Conservation (phyloP, 2,888 invertebrate genomes). For the Xestoiulus laeticollis region DNA sequence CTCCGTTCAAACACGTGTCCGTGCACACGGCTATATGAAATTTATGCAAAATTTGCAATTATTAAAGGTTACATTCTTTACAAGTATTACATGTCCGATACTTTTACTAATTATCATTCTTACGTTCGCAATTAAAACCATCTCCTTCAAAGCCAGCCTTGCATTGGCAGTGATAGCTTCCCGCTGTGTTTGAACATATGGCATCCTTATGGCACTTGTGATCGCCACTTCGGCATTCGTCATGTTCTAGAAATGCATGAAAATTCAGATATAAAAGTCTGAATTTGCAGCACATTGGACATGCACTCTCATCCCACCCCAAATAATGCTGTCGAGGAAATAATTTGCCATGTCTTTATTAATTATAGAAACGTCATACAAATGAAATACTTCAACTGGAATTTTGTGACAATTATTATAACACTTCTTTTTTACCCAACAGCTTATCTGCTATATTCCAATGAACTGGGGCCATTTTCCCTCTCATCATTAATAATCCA, state of each 20-base stretch:
- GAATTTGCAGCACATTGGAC: no score
- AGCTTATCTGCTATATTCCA: not conserved
- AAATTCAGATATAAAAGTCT: not conserved
- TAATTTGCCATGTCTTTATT: not conserved
- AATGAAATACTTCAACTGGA: not conserved
- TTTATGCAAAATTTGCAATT: conserved; percentile 13
- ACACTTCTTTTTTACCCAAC: not conserved
- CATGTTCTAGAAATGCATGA: conserved; percentile 79
- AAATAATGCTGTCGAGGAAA: not conserved
- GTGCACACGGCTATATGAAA: conserved; percentile 75
- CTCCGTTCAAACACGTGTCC: conserved; percentile 84
- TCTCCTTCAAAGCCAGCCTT: conserved; percentile 78
- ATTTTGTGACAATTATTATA: not conserved
- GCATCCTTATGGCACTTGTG: conserved; percentile 81
- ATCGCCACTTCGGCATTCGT: conserved; percentile 78
- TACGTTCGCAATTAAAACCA: conserved; percentile 82
- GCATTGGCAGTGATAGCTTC: conserved; percentile 78
- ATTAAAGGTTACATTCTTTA: not conserved
- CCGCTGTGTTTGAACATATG: conserved; percentile 81
- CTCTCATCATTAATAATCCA: not conserved
- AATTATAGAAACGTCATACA: not conserved
- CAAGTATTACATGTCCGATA: not conserved
- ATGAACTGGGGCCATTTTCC: not conserved
- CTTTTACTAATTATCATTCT: conserved; percentile 60
- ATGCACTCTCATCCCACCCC: no score